Percentiles rank a stretch among this genome's conserved stretches.
phyloP scores from a whole-genome alignment of 1,140 invertebrate species.

The Hyles euphorbiae region DNA sequence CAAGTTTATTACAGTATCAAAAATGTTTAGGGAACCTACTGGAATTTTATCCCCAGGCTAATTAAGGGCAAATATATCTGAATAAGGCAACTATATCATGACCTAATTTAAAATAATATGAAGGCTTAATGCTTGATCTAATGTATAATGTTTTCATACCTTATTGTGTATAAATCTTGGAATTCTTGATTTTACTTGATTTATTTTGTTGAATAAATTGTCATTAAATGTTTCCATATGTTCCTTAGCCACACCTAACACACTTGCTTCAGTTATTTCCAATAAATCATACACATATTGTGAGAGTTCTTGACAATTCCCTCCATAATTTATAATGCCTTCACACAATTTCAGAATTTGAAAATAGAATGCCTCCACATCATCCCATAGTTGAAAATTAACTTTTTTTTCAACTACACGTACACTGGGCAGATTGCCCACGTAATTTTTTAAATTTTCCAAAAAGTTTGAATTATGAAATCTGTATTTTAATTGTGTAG shows the following conservation, averaged over 20 bases:
- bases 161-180: conserved; percentile 1
- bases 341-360: conserved; percentile 44
- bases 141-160: no score
- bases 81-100: no score
- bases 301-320: conserved; percentile 31
- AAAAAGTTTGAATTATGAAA: conserved; percentile 58
- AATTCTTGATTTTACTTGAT: conserved; percentile 31
- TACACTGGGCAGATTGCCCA: conserved; percentile 40
- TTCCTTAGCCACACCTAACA: conserved; percentile 46
- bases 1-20: no score
- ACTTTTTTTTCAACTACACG: conserved; percentile 54
- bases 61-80: no score
- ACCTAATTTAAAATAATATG: no score
- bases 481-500: conserved; percentile 35
- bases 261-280: conserved; percentile 42
- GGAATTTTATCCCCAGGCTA: no score
- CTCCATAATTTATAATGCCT: conserved; percentile 44
- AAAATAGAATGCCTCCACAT: conserved; percentile 50
- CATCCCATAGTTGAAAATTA: conserved; percentile 60
- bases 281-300: conserved; percentile 38
- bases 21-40: no score
- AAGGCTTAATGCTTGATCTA: no score
- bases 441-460: conserved; percentile 41
- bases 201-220: conserved; percentile 39
- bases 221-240: conserved; percentile 49